phyloP scores from a whole-genome alignment of 2,113 vertebrate species.

The Cebidichthys violaceus region DNA sequence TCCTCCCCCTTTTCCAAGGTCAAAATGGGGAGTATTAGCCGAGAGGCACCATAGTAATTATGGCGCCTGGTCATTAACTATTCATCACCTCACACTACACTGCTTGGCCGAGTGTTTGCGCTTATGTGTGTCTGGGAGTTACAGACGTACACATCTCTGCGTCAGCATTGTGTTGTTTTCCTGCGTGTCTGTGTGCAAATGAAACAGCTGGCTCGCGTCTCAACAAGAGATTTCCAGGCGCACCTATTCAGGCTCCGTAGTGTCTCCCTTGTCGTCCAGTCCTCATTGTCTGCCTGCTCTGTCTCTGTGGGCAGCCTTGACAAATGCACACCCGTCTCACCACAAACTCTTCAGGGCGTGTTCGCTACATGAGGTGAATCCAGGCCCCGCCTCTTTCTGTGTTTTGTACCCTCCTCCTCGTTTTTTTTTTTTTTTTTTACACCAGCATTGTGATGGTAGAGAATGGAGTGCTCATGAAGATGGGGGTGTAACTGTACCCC shows the following conservation, averaged over 20 bases:
- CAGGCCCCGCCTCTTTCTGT: slow-evolving; percentile 41
- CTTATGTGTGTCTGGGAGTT: slow-evolving; percentile 7
- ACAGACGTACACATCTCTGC: slow-evolving; percentile 37
- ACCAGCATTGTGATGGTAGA: slow-evolving; percentile 20
- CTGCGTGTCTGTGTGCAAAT: slow-evolving; percentile 12
- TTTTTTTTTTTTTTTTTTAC: slow-evolving; percentile 6
- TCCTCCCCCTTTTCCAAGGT: slow-evolving; percentile 69
- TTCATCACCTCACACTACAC: slow-evolving; percentile 68
- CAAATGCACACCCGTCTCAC: slow-evolving; percentile 46
- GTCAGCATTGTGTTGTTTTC: slow-evolving; percentile 25
- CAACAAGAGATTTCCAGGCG: slow-evolving; percentile 17
- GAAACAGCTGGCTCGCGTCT: slow-evolving; percentile 31
- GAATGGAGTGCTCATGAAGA: slow-evolving; percentile 23
- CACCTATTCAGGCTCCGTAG: slow-evolving; percentile 12
- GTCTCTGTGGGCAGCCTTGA: slow-evolving; percentile 12
- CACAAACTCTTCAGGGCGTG: slow-evolving; percentile 53
- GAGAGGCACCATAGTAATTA: slow-evolving; percentile 55
- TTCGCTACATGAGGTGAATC: slow-evolving; percentile 47
- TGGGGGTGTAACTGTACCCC: slow-evolving; percentile 75
- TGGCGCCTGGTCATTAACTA: slow-evolving; percentile 73
- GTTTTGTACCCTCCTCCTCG: slow-evolving; percentile 36
- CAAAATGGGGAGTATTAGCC: slow-evolving; percentile 63
- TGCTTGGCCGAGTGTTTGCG: slow-evolving; percentile 21
- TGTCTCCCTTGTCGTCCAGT: slow-evolving; percentile 25
- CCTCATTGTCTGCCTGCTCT: slow-evolving; percentile 35